phyloP scores from a whole-genome alignment of 2,888 invertebrate genomes.

The Cinara cedri region DNA sequence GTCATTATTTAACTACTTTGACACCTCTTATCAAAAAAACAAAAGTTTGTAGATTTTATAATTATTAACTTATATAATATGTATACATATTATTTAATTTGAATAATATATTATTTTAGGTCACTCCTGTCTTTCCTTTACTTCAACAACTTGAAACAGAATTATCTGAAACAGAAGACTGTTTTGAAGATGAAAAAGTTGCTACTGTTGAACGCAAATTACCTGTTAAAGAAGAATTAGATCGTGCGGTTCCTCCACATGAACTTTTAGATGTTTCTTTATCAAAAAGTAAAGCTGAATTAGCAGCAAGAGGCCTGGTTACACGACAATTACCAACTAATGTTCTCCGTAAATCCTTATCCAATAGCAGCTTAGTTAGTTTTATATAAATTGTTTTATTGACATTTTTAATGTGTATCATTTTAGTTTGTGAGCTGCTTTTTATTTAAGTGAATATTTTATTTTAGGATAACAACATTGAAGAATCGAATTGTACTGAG shows the following conservation, averaged over 20 bases:
- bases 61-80: neutral
- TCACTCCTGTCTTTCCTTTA: constrained; percentile 72
- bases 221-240: constrained; percentile 72
- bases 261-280: constrained; percentile 86
- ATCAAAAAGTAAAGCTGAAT: constrained; percentile 82
- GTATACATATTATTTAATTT: neutral
- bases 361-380: constrained; percentile 73
- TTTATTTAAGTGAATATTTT: neutral
- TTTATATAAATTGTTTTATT: constrained; percentile 25
- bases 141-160: constrained; percentile 75
- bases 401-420: neutral
- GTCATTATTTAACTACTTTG: constrained; percentile 62
- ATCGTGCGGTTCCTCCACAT: constrained; percentile 85
- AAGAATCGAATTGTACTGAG: constrained; percentile 27
- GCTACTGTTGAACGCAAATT: constrained; percentile 75
- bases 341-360: constrained; percentile 63
- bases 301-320: constrained; percentile 76
- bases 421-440: neutral
- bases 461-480: constrained; percentile 42
- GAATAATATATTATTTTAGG: constrained; percentile 45
- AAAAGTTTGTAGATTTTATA: constrained; percentile 57
- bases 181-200: constrained; percentile 78
- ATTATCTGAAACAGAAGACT: constrained; percentile 84
- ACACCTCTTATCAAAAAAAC: constrained; percentile 70
- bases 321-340: constrained; percentile 72